These are phyloP conservation scores for Lycocorax pyrrhopterus DNA, from an alignment of 2,113 vertebrate genomes.

Conservation along the genomic window DNA sequence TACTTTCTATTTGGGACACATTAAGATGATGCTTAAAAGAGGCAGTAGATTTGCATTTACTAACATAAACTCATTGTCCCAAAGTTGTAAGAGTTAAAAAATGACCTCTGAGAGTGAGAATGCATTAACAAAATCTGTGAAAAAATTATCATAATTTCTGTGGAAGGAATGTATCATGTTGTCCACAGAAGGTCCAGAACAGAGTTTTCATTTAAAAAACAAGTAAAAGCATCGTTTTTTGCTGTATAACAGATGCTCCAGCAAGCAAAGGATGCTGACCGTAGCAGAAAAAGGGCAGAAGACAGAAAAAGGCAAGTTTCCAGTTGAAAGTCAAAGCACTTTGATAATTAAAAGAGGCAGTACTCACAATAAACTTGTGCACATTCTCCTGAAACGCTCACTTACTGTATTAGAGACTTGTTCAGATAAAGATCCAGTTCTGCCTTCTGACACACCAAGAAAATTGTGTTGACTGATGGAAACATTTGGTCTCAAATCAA, in stretches of 20 bases:
- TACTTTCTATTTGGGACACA: neutral
- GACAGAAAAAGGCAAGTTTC: neutral
- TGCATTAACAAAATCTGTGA: neutral
- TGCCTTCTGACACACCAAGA: neutral
- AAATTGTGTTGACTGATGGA: neutral
- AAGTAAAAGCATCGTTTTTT: neutral
- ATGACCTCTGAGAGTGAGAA: neutral
- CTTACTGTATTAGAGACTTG: neutral
- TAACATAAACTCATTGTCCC: neutral
- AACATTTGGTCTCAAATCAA: neutral
- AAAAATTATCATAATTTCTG: neutral
- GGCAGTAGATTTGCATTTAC: neutral
- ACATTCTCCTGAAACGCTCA: neutral
- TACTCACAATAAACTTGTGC: neutral
- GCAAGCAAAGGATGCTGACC: neutral
- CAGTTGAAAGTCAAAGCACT: neutral
- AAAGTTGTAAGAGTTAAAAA: neutral
- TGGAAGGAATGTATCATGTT: neutral
- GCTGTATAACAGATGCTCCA: neutral
- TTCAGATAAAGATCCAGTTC: neutral
- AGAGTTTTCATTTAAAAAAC: neutral
- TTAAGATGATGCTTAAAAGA: neutral
- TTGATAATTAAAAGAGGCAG: neutral
- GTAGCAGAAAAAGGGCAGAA: neutral
- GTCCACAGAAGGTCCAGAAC: neutral